Evolutionary conservation across 2,888 invertebrate species (phyloP).

Genomic region (Pristionchus japonicus): DNA sequence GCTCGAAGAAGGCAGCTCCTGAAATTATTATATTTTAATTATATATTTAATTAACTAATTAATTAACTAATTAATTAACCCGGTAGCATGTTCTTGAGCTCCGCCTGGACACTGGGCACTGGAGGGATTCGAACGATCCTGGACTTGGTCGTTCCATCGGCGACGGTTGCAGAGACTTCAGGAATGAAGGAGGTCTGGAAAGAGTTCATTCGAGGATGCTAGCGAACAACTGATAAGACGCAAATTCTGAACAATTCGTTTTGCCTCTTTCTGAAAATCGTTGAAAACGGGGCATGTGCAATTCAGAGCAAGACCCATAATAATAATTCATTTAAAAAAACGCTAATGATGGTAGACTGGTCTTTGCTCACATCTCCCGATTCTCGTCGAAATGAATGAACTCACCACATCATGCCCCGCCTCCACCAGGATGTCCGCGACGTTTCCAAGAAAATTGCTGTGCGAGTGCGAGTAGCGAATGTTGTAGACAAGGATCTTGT

Average conservation of each 20-base stretch:
- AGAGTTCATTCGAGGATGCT: neutral
- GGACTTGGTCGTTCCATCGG: slow-evolving; percentile 7
- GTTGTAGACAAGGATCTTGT: slow-evolving; percentile 53
- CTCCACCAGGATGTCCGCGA: slow-evolving; percentile 54
- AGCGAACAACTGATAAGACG: neutral
- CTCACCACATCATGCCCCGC: slow-evolving; percentile 57
- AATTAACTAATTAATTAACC: neutral
- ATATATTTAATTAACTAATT: neutral
- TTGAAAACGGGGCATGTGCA: too few species aligned
- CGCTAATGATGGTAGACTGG: too few species aligned
- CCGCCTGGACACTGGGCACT: neutral
- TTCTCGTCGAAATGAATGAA: too few species aligned
- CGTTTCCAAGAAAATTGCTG: slow-evolving; percentile 52
- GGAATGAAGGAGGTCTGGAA: slow-evolving; percentile 28
- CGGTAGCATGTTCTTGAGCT: neutral
- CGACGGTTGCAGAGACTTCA: neutral
- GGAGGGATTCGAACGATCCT: slow-evolving; percentile 8
- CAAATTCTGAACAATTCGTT: neutral
- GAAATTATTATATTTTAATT: neutral
- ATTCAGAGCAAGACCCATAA: too few species aligned
- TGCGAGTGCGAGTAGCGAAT: slow-evolving; percentile 54
- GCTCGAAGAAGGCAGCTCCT: slow-evolving; percentile 19
- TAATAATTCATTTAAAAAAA: too few species aligned
- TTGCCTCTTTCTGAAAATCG: too few species aligned
- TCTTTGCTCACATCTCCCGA: too few species aligned